Evolutionary conservation across 2,888 invertebrate genomes (phyloP).

Genomic region (Omphaloscelis lunosa): DNA sequence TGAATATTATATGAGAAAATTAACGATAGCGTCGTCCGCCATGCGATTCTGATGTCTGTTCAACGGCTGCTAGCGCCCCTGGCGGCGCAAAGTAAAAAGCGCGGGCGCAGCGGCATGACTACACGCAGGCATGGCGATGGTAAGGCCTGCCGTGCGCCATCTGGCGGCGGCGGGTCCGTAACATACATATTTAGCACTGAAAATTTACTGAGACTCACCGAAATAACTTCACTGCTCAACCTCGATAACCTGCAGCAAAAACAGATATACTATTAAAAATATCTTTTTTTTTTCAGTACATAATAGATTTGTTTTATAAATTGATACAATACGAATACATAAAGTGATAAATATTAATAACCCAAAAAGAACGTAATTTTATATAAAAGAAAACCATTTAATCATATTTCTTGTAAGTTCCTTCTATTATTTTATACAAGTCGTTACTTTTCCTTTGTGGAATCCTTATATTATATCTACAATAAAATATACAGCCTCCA

Average conservation of each 20-base stretch:
- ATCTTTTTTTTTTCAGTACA: background rate
- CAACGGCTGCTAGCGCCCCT: no score
- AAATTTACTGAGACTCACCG: slow-evolving; percentile 41
- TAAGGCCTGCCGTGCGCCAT: no score
- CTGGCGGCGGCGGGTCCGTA: no score
- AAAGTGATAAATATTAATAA: background rate
- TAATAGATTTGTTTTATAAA: background rate
- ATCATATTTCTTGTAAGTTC: slow-evolving; percentile 27
- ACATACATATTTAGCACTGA: no score
- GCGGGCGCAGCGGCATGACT: no score
- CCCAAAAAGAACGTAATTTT: background rate
- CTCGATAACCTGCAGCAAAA: slow-evolving; percentile 40
- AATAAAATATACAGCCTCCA: slow-evolving; percentile 60
- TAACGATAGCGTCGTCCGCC: no score
- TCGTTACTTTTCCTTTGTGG: slow-evolving; percentile 46
- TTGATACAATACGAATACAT: background rate
- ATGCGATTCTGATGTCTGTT: no score
- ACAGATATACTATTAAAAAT: background rate
- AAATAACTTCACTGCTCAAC: slow-evolving; percentile 7
- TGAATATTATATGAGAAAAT: no score
- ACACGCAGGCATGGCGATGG: no score
- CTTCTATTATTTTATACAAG: slow-evolving; percentile 45
- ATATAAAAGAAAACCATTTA: slow-evolving; percentile 15
- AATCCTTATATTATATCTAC: slow-evolving; percentile 45
- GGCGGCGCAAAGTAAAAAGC: no score